Evolutionary conservation across 2,797 vertebrate species (phyloP).

Genomic region (Poeciliopsis gracilis): DNA sequence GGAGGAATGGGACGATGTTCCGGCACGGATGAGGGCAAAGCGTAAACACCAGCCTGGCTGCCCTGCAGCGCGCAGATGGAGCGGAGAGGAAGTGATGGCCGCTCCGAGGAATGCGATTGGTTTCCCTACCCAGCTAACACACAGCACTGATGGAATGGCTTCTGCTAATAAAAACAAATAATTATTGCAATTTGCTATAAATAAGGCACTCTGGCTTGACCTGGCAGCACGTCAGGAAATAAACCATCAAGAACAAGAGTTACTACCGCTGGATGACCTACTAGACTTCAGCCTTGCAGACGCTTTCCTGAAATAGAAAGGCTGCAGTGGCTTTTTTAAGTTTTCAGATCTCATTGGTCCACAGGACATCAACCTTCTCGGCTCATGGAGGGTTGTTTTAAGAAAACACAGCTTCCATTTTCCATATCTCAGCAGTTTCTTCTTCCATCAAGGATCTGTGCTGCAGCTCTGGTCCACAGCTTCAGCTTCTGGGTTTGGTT

Average conservation of each 20-base stretch:
- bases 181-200: not conserved
- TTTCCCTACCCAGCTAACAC: slow-evolving; percentile 54
- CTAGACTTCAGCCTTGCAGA: not conserved
- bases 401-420: not conserved
- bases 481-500: too few species aligned
- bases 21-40: slow-evolving; percentile 67
- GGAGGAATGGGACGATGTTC: slow-evolving; percentile 69
- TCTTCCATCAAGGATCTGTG: too few species aligned
- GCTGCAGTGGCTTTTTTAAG: not conserved
- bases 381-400: not conserved
- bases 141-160: slow-evolving; percentile 35
- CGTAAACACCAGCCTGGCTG: slow-evolving; percentile 58
- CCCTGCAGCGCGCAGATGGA: slow-evolving; percentile 53
- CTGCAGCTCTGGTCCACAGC: too few species aligned
- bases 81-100: slow-evolving; percentile 63
- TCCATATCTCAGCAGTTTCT: too few species aligned
- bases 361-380: not conserved
- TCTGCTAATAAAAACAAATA: slow-evolving; percentile 6
- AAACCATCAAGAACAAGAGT: not conserved
- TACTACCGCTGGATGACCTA: not conserved
- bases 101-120: slow-evolving; percentile 62
- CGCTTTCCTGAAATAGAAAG: not conserved
- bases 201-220: slow-evolving; percentile 38
- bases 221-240: not conserved
- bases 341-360: not conserved